These are phyloP conservation scores for Myrmecophaga tridactyla DNA, from an alignment of 2,113 vertebrate species.

Conservation along the genomic window DNA sequence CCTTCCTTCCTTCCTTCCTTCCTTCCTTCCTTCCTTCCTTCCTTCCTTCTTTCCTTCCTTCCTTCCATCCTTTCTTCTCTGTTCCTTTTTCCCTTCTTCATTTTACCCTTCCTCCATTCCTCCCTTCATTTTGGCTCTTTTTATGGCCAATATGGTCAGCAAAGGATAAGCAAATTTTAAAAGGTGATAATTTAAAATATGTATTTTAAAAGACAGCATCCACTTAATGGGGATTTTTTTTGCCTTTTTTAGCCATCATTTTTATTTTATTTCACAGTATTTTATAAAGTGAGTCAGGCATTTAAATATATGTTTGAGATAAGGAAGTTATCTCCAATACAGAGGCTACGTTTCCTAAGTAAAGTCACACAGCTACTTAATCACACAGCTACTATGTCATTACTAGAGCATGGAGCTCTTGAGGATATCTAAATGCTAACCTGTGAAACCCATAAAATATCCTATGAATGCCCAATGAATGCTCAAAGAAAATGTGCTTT, in stretches of 20 bases:
- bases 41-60: too few relatives aligned
- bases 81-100: not conserved
- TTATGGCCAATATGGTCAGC: not conserved
- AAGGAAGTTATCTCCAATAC: not conserved
- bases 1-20: too few relatives aligned
- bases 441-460: not conserved
- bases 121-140: not conserved
- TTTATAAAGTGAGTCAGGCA: not conserved
- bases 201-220: not conserved
- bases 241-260: not conserved
- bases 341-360: not conserved
- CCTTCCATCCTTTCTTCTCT: not conserved
- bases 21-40: not conserved
- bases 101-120: not conserved
- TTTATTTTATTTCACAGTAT: constrained; percentile 6
- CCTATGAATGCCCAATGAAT: not conserved
- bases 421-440: not conserved
- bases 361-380: not conserved
- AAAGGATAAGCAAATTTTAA: not conserved
- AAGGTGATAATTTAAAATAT: not conserved
- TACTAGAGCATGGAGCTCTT: not conserved
- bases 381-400: not conserved
- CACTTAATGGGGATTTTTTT: not conserved
- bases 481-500: not conserved
- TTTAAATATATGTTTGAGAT: not conserved